Evolutionary conservation across 2,797 vertebrate genomes (phyloP).

Genomic region (Xiphorhynchus erythropygius): DNA sequence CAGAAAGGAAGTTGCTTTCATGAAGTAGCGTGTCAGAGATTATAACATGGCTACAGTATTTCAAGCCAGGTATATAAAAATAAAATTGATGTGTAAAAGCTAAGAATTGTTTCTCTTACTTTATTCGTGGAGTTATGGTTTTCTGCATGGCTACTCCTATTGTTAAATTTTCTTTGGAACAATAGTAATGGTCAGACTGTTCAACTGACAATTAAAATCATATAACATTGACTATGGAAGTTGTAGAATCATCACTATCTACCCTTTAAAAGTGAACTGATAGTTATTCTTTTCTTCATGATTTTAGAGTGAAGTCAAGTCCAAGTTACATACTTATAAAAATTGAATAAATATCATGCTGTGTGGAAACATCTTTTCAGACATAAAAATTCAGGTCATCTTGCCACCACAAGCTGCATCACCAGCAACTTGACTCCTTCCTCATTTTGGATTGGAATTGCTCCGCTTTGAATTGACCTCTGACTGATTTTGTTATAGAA

Average conservation of each 20-base stretch:
- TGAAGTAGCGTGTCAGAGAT: neutral
- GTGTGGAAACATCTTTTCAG: neutral
- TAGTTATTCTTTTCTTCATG: neutral
- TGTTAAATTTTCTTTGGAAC: neutral
- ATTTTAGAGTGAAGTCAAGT: neutral
- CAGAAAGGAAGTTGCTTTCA: neutral
- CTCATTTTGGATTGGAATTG: neutral
- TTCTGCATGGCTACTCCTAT: neutral
- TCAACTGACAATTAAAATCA: neutral
- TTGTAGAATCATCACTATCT: neutral
- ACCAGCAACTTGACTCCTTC: neutral
- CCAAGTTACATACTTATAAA: neutral
- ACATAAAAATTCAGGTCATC: neutral
- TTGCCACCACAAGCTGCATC: neutral
- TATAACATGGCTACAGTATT: neutral
- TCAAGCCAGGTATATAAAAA: neutral
- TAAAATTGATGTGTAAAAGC: neutral
- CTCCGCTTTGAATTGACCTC: neutral
- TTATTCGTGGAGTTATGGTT: neutral
- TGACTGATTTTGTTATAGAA: neutral
- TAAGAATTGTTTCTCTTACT: neutral
- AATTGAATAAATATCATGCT: neutral
- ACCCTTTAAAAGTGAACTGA: neutral
- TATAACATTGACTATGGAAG: neutral
- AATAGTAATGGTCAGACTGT: neutral